A percentile compares a stretch with the other conserved stretches of the same genome.
Conservation (phyloP, 2,113 vertebrate genomes). For the Corvus moneduloides region DNA sequence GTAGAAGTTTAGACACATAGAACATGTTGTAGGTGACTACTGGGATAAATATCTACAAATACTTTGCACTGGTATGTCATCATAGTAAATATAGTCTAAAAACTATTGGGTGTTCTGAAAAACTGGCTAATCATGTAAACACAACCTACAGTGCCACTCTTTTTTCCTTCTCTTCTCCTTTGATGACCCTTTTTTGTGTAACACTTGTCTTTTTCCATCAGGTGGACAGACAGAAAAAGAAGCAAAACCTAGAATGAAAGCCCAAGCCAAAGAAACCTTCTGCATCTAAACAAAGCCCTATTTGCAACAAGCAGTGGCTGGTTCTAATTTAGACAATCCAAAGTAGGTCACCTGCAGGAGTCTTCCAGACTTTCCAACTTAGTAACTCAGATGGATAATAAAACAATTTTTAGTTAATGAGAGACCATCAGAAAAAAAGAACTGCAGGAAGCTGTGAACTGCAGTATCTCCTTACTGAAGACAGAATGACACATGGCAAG, state of each 20-base stretch:
- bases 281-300: neutral
- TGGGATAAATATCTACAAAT: neutral
- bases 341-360: slow-evolving; percentile 21
- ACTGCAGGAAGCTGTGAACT: slow-evolving; percentile 39
- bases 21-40: neutral
- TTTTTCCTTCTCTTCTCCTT: neutral
- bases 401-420: slow-evolving; percentile 53
- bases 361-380: slow-evolving; percentile 13
- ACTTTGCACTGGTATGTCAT: neutral
- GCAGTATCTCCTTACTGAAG: slow-evolving; percentile 12
- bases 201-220: neutral
- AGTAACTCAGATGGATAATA: slow-evolving; percentile 21
- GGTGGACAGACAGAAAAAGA: neutral
- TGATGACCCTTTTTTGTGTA: neutral
- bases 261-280: neutral
- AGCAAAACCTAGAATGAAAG: neutral
- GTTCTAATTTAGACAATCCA: neutral
- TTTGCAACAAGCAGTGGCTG: neutral
- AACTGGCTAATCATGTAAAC: neutral
- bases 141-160: neutral
- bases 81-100: neutral
- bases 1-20: neutral
- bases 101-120: neutral
- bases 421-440: slow-evolving; percentile 28
- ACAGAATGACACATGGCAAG: slow-evolving; percentile 57